phyloP scores from a whole-genome alignment of 2,113 vertebrate species.

The Axis porcinus region DNA sequence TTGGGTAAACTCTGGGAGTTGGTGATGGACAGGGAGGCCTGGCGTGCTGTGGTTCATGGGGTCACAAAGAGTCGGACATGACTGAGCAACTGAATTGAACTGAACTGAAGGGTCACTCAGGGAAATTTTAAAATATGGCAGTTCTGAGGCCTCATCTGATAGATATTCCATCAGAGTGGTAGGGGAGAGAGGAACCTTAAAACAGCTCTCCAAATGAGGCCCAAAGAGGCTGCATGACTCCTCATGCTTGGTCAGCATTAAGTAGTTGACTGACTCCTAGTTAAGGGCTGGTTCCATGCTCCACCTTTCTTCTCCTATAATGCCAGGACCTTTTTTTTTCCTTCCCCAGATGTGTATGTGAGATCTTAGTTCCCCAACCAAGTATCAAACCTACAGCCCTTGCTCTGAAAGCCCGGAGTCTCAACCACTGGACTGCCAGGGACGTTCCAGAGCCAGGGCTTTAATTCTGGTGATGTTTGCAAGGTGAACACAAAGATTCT shows the following conservation, averaged over 20 bases:
- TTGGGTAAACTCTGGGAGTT: fast-evolving
- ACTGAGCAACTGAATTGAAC: neutral
- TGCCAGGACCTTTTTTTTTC: neutral
- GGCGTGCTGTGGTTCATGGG: fast-evolving
- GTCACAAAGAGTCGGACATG: fast-evolving
- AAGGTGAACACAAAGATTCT: no score
- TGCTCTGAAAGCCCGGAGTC: neutral
- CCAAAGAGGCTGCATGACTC: neutral
- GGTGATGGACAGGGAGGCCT: neutral
- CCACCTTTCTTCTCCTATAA: neutral
- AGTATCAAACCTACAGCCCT: neutral
- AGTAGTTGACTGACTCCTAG: neutral
- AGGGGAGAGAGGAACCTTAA: neutral
- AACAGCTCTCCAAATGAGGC: neutral
- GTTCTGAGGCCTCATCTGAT: neutral
- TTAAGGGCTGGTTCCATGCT: neutral
- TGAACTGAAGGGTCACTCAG: neutral
- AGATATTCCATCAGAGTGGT: neutral
- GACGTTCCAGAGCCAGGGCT: neutral
- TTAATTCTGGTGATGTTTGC: neutral
- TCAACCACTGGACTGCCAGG: neutral
- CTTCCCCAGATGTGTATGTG: neutral
- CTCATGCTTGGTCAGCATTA: neutral
- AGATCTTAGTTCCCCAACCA: neutral
- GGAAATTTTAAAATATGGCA: neutral